Conservation (phyloP, 2,113 vertebrate species). For the Brachyistius frenatus region DNA sequence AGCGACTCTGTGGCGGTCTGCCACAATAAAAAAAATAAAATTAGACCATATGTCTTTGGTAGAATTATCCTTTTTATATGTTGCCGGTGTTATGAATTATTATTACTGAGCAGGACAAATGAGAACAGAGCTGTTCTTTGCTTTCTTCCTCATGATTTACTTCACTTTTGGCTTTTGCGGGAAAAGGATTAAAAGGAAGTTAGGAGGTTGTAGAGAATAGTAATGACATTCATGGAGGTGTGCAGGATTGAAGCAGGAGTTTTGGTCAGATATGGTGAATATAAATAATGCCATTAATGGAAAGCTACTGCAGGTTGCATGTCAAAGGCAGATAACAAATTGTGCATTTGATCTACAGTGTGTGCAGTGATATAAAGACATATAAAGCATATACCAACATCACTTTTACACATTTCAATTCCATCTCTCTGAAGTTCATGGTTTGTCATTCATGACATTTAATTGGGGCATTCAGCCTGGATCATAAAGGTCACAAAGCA, state of each 20-base stretch:
- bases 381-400: slow-evolving; percentile 13
- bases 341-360: slow-evolving; percentile 49
- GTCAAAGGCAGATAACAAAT: slow-evolving; percentile 65
- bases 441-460: slow-evolving; percentile 78
- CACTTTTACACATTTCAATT: slow-evolving; percentile 46
- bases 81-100: slow-evolving; percentile 66
- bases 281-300: slow-evolving; percentile 76
- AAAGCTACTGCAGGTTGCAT: slow-evolving; percentile 43
- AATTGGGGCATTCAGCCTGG: slow-evolving; percentile 77
- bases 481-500: slow-evolving; percentile 83
- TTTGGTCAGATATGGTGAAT: slow-evolving; percentile 66
- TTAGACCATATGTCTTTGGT: slow-evolving; percentile 75
- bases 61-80: slow-evolving; percentile 74
- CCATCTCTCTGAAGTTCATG: slow-evolving; percentile 65
- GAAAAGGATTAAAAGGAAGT: slow-evolving; percentile 57
- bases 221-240: slow-evolving; percentile 67
- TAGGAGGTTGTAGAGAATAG: slow-evolving; percentile 52
- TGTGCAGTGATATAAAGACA: slow-evolving; percentile 10
- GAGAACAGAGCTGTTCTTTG: slow-evolving; percentile 71
- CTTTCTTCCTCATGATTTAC: slow-evolving; percentile 76
- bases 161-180: slow-evolving; percentile 59
- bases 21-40: slow-evolving; percentile 64
- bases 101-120: slow-evolving; percentile 71
- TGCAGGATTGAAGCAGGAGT: slow-evolving; percentile 47
- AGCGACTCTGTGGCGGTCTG: slow-evolving; percentile 54